Evolutionary conservation across 1,140 invertebrate genomes (phyloP), one percentile per base, ranked within the genome.

Genomic region (Drosophila triauraria): DNA sequence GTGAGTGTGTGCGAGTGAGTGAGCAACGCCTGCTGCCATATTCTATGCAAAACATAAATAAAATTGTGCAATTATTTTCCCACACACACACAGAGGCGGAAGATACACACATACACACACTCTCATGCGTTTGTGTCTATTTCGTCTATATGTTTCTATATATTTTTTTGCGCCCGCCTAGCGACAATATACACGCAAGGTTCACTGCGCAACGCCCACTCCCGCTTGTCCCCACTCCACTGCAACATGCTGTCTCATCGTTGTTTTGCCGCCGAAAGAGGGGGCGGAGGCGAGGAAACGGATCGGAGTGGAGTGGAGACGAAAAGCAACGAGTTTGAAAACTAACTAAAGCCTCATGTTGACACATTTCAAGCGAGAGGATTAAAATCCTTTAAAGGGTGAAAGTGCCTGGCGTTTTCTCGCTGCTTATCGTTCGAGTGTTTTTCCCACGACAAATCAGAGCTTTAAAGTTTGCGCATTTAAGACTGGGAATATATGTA

Each of bases 221-320:
- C 70, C 61, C 72, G 44, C 30, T 46, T 35, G 44, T 25, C 46
- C 78, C 59, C 78, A 77, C 51, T 58, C 78, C 63, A 48, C 69
- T 78, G 75, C 78, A 86, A 82, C 78, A 81, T 84, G 78, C 82
- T 84, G 81, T 83, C 82, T 84, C 82, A 85, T 85, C 82, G 82
- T 82, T 81, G 82, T 84, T 84, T 84, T 85, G 82, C 82, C 82
- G 82, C 82, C 82, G 68, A 68, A 58, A 57, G 62, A 47, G 67
- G 43, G 30, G n/a, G 43, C 25, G 25, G 43, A n/a, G 25, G 42
- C 38, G 25, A 30, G 27, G 38, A 17, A 35, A 25, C 9, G 23
- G 23, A 40, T 30, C 32, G 50, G 12, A 62, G 56, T 58, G 63
- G 56, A 54, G 51, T 38, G 60, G 25, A 67, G 30, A 50, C 47